Conservation (phyloP, 2,113 vertebrate genomes). For the Sylvilagus bachmani region DNA sequence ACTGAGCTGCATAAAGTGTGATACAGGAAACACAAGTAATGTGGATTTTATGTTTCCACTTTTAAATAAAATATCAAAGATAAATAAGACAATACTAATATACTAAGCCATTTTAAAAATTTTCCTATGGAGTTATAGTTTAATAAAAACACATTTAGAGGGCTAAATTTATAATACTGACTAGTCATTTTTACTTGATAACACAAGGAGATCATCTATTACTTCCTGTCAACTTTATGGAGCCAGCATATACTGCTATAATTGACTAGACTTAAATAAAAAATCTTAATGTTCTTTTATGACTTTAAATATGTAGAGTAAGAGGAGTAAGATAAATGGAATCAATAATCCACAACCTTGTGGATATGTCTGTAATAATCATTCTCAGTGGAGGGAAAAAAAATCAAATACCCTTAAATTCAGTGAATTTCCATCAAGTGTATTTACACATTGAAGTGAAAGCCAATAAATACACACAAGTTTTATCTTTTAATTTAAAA, state of each 20-base stretch:
- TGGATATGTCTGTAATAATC: not conserved
- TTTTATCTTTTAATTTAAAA: conserved; percentile 42
- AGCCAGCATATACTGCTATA: not conserved
- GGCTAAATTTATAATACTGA: not conserved
- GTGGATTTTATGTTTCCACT: conserved; percentile 1
- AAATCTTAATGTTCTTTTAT: not conserved
- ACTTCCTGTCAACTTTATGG: conserved; percentile 39
- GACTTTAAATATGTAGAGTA: conserved; percentile 42
- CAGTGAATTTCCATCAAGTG: not conserved
- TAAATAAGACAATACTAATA: conserved; percentile 37
- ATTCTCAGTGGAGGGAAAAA: not conserved
- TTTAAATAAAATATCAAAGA: not conserved
- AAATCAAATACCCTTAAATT: not conserved
- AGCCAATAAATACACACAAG: not conserved
- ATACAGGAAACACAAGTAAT: not conserved
- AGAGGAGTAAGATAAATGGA: conserved; percentile 45
- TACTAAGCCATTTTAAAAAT: not conserved
- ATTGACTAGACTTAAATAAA: conserved; percentile 51
- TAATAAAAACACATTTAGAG: conserved; percentile 25
- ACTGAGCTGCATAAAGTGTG: conserved; percentile 27
- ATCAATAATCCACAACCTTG: not conserved
- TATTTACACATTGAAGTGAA: conserved; percentile 58
- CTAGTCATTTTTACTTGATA: not conserved
- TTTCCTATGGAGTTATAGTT: not conserved
- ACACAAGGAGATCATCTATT: not conserved